A percentile compares a stretch with the other conserved stretches of the same genome.
phyloP scores from a whole-genome alignment of 2,888 invertebrate genomes.

The Dynastes hyllus region DNA sequence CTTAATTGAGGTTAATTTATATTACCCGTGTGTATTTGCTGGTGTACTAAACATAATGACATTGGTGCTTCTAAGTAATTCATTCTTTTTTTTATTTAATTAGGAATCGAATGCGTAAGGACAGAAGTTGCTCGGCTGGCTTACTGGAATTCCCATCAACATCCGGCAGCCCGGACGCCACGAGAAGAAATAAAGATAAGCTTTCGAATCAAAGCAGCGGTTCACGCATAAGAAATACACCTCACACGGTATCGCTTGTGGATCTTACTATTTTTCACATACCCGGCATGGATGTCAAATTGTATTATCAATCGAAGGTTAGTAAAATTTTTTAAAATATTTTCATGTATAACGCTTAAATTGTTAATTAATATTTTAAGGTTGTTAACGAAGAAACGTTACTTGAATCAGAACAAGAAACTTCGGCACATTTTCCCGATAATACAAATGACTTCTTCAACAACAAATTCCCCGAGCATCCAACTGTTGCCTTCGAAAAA shows the following conservation, averaged over 20 bases:
- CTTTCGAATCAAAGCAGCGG: slow-evolving; percentile 64
- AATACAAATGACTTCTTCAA: slow-evolving; percentile 46
- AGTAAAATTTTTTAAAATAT: neutral
- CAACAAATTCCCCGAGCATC: slow-evolving; percentile 37
- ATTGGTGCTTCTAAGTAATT: no score
- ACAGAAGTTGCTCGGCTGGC: slow-evolving; percentile 73
- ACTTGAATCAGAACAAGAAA: slow-evolving; percentile 54
- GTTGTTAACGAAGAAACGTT: slow-evolving; percentile 53
- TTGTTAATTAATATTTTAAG: slow-evolving; percentile 31
- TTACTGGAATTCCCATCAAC: slow-evolving; percentile 67
- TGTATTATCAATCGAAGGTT: slow-evolving; percentile 70
- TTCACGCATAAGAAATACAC: slow-evolving; percentile 67
- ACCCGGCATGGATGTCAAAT: slow-evolving; percentile 87
- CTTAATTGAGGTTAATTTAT: no score
- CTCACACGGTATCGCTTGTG: slow-evolving; percentile 73
- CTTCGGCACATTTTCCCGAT: slow-evolving; percentile 49
- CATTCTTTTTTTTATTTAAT: neutral
- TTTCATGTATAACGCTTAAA: neutral
- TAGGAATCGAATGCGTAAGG: slow-evolving; percentile 80
- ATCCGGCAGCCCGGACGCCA: slow-evolving; percentile 69
- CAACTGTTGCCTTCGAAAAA: slow-evolving; percentile 62
- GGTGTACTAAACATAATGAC: no score
- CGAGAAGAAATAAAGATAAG: slow-evolving; percentile 69
- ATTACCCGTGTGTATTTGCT: no score
- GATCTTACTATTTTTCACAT: slow-evolving; percentile 93